phyloP scores from a whole-genome alignment of 2,888 invertebrate species.

The Nysson spinosus region DNA sequence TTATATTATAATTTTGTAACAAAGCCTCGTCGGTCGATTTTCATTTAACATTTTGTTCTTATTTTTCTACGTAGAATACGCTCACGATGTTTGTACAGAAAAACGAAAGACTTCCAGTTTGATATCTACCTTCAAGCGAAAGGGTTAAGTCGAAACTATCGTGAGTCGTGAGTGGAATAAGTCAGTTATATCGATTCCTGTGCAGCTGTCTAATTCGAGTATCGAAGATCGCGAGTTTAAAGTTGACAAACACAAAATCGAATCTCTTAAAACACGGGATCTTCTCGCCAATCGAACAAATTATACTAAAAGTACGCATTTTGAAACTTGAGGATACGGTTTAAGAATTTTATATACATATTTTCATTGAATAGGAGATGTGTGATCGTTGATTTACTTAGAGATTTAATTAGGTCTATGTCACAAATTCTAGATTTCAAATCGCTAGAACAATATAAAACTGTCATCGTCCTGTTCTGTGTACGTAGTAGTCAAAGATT shows the following conservation, averaged over 20 bases:
- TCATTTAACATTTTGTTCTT: no score
- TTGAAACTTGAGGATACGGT: conserved; percentile 12
- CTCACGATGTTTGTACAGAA: no score
- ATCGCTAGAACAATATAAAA: conserved; percentile 18
- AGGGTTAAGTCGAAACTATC: conserved; percentile 37
- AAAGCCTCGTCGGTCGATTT: no score
- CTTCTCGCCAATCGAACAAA: conserved; percentile 33
- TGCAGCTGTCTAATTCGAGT: conserved; percentile 21
- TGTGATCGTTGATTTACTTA: conserved; percentile 49
- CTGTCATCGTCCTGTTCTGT: conserved; percentile 17
- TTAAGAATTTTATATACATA: conserved; percentile 47
- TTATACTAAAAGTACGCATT: conserved; percentile 7
- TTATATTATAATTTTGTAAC: no score
- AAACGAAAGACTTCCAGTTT: no score
- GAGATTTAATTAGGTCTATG: conserved; percentile 45
- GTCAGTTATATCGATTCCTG: conserved; percentile 19
- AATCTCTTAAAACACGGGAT: conserved; percentile 27
- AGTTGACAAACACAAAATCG: no score
- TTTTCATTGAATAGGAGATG: conserved; percentile 40
- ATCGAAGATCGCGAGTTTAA: conserved; percentile 33
- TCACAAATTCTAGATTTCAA: conserved; percentile 19
- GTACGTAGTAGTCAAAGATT: conserved; percentile 13
- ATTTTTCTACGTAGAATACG: no score
- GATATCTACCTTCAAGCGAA: no score
- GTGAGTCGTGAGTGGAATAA: conserved; percentile 27